Base-by-base conservation (phyloP, 2,797 vertebrate genomes). In the Pyrocephalus nanus region DNA sequence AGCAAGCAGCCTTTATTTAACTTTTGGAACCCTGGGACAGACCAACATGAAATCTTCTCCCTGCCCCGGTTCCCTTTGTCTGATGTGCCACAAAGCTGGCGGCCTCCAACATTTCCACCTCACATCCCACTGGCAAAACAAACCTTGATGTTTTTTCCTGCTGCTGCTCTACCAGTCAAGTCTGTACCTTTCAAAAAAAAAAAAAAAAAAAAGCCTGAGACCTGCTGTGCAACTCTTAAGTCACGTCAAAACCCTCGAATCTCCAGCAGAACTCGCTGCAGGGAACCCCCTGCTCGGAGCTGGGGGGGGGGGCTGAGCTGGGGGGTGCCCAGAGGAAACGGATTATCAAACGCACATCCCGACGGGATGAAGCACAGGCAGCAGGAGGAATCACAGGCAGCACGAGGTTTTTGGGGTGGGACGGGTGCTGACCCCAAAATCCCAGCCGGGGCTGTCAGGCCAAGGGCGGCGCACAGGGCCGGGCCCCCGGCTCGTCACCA, bases 191-290 rank as follows among this genome's bases (percentile, higher is more conserved):
- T 11, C 61, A n/a, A n/a, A n/a, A n/a, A n/a, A n/a, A n/a, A n/a
- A n/a, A 32, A 7, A 2, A 47, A 32, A 8, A 2, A 45, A 17
- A 20, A 23, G 22, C 3, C 62, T 2, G 19, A 48, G 14, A 18
- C 30, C 19, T 5, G 1, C 43, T 7, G 17, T 8, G 53, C 30
- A 30, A 6, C 1, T n/a, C 23, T 3, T 13, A 18, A 81, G n/a
- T 13, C 53, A 25, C 1, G 14, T 6, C 42, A 8, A 53, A 58
- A 17, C 9, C 32, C 10, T 1, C 0, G 0, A 23, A 36, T 3
- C 23, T 42, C 45, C 3, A 2, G 32, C 22, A 32, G 13, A 58
- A 65, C 1, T 13, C 0, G 0, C 57, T 1, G 25, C 38, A 40
- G 45, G n/a, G 18, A 30, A 50, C 9, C 20, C 51, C 43, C 20